Evolutionary conservation across 2,113 vertebrate genomes (phyloP), one percentile per base, ranked within the genome.

Genomic region (Pica pica): DNA sequence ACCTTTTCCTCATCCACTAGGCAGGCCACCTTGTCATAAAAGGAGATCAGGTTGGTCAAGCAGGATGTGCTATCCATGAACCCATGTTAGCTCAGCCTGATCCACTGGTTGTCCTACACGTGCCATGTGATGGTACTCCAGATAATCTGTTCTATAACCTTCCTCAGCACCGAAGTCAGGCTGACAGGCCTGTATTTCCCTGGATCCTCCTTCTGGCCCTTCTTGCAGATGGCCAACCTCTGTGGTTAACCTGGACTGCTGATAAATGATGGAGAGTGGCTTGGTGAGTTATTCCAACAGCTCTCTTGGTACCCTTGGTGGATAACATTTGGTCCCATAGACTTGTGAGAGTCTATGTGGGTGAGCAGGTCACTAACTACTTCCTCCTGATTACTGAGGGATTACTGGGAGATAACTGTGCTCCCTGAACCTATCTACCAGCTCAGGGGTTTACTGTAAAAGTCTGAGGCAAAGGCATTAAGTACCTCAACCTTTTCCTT

Each of bases 111-210:
- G 14, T 49, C 28, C 55, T 39, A 56, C n/a, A 28, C 8, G n/a
- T n/a, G 22, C 14, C 0, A 0, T 47, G 23, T 28, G 50, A 47
- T 39, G 6, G 10, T 35, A 28, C 50, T n/a, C 22, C 24, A 33
- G 28, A 64, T 39, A 23, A 33, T 27, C 15, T 23, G 3, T 47
- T 64, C 23, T 28, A 23, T 28, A 39, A 41, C 19, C 59, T 74
- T 74, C 41, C 19, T 7, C 12, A 56, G 18, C 16, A 19, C 23
- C 16, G 42, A 55, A 23, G 7, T 49, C n/a, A 56, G 23, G 28
- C 18, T 56, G 69, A 28, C 41, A 39, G 41, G 12, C 18, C 22
- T 64, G 5, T n/a, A 41, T n/a, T 65, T 75, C 24, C 12, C 60
- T 41, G 16, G 8, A 24, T 75, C 13, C 30, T 49, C 13, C 42